Conservation (phyloP, 1,140 invertebrate genomes). For the Ooceraea biroi region DNA sequence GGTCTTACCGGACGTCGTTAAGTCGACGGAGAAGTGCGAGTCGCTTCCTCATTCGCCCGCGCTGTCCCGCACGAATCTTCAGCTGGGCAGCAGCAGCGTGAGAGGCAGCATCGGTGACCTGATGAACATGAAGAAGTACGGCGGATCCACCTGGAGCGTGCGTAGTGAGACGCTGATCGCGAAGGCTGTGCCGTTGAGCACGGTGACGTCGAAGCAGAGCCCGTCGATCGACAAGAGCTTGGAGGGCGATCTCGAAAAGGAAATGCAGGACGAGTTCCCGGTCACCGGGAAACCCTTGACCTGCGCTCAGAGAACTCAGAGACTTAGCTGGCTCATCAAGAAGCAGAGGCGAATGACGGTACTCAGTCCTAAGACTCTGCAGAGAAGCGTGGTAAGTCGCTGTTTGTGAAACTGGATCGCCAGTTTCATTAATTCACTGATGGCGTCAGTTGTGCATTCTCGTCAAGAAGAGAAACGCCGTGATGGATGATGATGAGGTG, state of each 20-base stretch:
- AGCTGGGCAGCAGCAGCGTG: constrained; percentile 81
- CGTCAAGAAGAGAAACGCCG: not conserved
- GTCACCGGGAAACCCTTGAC: constrained; percentile 84
- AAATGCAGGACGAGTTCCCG: constrained; percentile 76
- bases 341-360: constrained; percentile 79
- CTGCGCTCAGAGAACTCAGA: constrained; percentile 89
- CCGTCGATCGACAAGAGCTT: constrained; percentile 76
- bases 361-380: constrained; percentile 43
- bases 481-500: no score
- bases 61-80: constrained; percentile 85
- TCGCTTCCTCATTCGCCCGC: constrained; percentile 87
- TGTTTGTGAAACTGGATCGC: not conserved
- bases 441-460: not conserved
- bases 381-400: constrained; percentile 62
- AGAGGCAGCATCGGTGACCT: constrained; percentile 91
- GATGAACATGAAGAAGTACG: constrained; percentile 92
- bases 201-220: constrained; percentile 87
- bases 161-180: constrained; percentile 90
- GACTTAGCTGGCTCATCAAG: constrained; percentile 89
- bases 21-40: constrained; percentile 85
- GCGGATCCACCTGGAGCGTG: constrained; percentile 89
- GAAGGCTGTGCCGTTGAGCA: constrained; percentile 90
- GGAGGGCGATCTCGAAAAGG: constrained; percentile 82
- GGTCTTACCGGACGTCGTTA: constrained; percentile 84
- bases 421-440: not conserved